Conservation (phyloP, 2,797 vertebrate genomes). For the Danio tinwini region DNA sequence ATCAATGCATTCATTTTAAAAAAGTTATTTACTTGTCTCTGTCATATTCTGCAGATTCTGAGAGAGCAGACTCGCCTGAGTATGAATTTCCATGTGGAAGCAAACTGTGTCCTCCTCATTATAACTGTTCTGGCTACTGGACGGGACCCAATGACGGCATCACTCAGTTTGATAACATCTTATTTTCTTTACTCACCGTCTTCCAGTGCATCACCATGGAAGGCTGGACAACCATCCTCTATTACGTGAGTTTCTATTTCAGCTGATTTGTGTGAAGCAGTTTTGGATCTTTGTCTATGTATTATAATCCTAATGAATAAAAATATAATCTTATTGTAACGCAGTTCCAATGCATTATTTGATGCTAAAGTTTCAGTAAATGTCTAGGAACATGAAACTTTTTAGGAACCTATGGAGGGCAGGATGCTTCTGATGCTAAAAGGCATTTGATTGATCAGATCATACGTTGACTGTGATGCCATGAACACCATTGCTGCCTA, state of each 20-base stretch:
- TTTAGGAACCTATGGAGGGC: too few relatives aligned
- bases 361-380: neutral
- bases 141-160: slow-evolving; percentile 97
- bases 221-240: slow-evolving; percentile 97
- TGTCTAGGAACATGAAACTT: too few relatives aligned
- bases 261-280: neutral
- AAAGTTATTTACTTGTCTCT: neutral
- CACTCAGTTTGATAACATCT: slow-evolving; percentile 99
- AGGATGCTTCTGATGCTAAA: too few relatives aligned
- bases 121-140: slow-evolving; percentile 85
- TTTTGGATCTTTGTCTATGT: neutral
- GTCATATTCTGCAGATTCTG: slow-evolving; percentile 68
- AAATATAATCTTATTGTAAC: neutral
- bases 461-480: too few relatives aligned
- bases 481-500: too few relatives aligned
- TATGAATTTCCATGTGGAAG: slow-evolving; percentile 89
- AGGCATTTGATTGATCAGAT: too few relatives aligned
- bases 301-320: neutral
- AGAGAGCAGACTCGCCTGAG: slow-evolving; percentile 82
- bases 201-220: slow-evolving; percentile 99
- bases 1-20: neutral
- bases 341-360: neutral
- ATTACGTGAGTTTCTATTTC: slow-evolving; percentile 85
- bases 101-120: slow-evolving; percentile 86
- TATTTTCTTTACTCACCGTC: slow-evolving; percentile 96